Base-by-base conservation (phyloP, 2,797 vertebrate genomes). In the Helicolenus hilgendorfi region DNA sequence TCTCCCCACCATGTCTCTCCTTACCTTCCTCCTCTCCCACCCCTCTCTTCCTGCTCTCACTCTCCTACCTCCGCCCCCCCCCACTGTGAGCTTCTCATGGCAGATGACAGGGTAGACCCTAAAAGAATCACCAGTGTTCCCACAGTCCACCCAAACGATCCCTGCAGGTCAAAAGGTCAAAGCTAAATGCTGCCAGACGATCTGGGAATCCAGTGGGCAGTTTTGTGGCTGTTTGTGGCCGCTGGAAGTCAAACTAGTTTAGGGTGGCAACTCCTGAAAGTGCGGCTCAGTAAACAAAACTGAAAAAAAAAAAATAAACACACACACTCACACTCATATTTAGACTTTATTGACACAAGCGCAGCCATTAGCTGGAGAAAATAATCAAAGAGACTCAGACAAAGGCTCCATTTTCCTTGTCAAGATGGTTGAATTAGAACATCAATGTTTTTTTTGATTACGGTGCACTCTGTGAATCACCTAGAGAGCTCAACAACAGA, bases 131-230 rank as follows among this genome's bases (percentile, higher is more conserved):
- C 55, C 73, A 29, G 24, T 65, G 76, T 95, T 93, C 91, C 90
- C 93, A 92, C 79, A 86, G 78, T 72, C 62, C 13, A 11, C 31
- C 65, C 36, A 72, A 89, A 87, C 59, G 1, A 24, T 41, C 78
- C 41, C 65, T 3, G 78, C 63, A 41, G 88, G 92, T 90, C 86
- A 90, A 20, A 81, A 81, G 91, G 90, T 89, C 79, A 60, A 1
- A 29, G 60, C 83, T 92, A 91, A 94, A 87, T 18, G 84, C 85
- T 92, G 72, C 79, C 87, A 89, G 81, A 87, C 83, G 24, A 75
- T 85, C 64, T 91, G 85, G 75, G 91, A 94, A 92, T 85, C 78
- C 84, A 64, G 92, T 91, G 90, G 92, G 88, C 86, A 91, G 81
- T 60, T 53, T 18, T 35, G 20, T 70, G 38, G 24, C 53, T 70